Conservation (phyloP, 2,113 vertebrate genomes). For the Tricholaema leucomelas region DNA sequence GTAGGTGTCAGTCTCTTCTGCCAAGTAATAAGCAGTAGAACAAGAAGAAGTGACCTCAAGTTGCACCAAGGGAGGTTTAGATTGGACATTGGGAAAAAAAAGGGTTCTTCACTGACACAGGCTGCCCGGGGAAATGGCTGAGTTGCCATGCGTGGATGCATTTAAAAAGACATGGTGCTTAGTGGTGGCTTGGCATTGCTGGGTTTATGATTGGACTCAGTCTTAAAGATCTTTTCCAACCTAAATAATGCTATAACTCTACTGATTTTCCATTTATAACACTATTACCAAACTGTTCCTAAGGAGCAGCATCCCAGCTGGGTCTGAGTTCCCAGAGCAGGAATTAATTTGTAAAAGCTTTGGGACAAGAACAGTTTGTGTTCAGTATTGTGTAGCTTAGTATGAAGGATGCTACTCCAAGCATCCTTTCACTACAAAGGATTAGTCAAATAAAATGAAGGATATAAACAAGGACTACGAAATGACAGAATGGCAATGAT, state of each 20-base stretch:
- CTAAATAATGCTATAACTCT: not conserved
- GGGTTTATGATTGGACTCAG: not conserved
- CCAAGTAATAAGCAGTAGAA: too few relatives aligned
- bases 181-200: not conserved
- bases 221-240: not conserved
- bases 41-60: too few relatives aligned
- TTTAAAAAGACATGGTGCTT: not conserved
- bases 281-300: not conserved
- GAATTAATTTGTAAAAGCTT: not conserved
- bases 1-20: too few relatives aligned
- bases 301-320: not conserved
- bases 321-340: not conserved
- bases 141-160: not conserved
- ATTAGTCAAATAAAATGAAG: not conserved
- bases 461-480: not conserved
- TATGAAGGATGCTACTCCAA: not conserved
- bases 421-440: not conserved
- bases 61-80: too few relatives aligned
- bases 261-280: not conserved
- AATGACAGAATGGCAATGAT: not conserved
- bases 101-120: accelerated
- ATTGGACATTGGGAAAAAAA: not conserved
- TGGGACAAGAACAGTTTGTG: not conserved
- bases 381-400: not conserved
- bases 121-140: not conserved